A percentile compares a stretch with the other conserved stretches of the same genome.
phyloP scores from a whole-genome alignment of 2,113 vertebrate genomes.

The Rhea pennata region DNA sequence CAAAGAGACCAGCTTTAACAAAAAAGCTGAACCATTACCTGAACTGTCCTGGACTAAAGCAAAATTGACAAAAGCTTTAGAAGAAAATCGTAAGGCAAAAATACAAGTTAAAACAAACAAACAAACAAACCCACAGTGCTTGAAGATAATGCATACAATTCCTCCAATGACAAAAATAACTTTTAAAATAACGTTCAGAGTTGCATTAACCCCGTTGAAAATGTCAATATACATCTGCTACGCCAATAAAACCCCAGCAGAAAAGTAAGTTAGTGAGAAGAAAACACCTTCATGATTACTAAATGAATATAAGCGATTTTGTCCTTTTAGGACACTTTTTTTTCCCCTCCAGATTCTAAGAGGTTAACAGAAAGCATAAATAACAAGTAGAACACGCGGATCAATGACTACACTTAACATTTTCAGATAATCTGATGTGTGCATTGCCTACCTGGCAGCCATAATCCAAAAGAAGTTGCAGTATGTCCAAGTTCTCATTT shows the following conservation, averaged over 20 bases:
- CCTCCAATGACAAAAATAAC: neutral
- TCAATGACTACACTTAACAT: neutral
- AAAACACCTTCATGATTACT: neutral
- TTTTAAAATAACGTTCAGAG: neutral
- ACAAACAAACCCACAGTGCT: neutral
- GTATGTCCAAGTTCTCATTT: constrained; percentile 97
- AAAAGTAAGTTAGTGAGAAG: neutral
- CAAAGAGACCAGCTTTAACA: neutral
- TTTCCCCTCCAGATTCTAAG: neutral
- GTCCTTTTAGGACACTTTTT: neutral
- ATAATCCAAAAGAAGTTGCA: constrained; percentile 94
- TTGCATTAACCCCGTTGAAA: neutral
- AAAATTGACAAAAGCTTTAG: neutral
- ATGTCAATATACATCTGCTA: neutral
- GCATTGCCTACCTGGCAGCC: constrained; percentile 90
- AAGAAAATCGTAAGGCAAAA: neutral
- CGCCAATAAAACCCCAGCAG: neutral
- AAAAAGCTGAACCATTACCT: neutral
- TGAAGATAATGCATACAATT: neutral
- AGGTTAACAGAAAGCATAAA: neutral
- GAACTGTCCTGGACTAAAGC: neutral
- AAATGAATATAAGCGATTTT: neutral
- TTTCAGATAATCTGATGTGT: neutral
- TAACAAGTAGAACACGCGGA: neutral
- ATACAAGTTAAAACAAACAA: neutral